Evolutionary conservation across 2,888 invertebrate genomes (phyloP).

Genomic region (Eupeodes luniger): DNA sequence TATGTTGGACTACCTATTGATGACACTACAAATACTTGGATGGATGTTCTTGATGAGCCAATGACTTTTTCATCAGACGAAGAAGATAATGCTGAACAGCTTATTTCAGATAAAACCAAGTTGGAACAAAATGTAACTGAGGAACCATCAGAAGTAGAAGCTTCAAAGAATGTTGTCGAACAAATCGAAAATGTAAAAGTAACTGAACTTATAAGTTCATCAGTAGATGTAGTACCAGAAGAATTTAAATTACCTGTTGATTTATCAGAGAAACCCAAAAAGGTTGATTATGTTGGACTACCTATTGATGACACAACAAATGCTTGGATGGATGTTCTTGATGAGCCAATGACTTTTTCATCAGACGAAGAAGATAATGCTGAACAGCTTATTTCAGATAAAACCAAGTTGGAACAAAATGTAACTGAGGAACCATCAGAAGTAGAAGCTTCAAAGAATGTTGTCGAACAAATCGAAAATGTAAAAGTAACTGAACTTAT

Average conservation of each 20-base stretch:
- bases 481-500: neutral
- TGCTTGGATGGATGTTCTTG: constrained; percentile 79
- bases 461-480: neutral
- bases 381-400: constrained; percentile 42
- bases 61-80: constrained; percentile 48
- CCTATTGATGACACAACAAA: constrained; percentile 78
- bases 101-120: constrained; percentile 29
- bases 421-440: constrained; percentile 2
- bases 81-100: neutral
- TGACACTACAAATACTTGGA: constrained; percentile 78
- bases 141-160: neutral
- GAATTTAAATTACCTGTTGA: neutral
- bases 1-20: constrained; percentile 78
- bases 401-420: constrained; percentile 69
- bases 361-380: constrained; percentile 79
- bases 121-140: constrained; percentile 59
- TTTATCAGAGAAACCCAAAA: constrained; percentile 22
- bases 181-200: neutral
- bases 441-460: too few relatives aligned
- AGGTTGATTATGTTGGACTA: constrained; percentile 75
- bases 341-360: constrained; percentile 79
- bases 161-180: neutral
- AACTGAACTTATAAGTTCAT: neutral
- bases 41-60: constrained; percentile 77
- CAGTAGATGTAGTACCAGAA: neutral